These are phyloP conservation scores for Globia sparganii DNA, from an alignment of 2,888 invertebrate genomes.

Conservation along the genomic window DNA sequence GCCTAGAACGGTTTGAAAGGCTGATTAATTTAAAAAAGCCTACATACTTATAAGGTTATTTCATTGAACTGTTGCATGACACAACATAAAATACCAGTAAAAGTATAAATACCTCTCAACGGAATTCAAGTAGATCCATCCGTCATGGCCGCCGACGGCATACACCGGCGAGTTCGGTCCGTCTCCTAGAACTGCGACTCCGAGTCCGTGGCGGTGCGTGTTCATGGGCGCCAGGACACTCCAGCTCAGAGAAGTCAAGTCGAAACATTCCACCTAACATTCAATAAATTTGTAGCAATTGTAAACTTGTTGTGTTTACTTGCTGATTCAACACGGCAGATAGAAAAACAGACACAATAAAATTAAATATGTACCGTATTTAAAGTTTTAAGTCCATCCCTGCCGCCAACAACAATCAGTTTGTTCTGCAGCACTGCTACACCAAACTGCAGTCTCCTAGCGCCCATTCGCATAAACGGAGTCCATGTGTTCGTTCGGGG, in stretches of 20 bases:
- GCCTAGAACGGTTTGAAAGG: too few relatives aligned
- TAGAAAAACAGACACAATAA: neutral
- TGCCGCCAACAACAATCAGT: constrained; percentile 96
- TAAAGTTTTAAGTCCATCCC: constrained; percentile 98
- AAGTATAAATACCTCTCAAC: constrained; percentile 92
- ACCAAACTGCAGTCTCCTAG: constrained; percentile 96
- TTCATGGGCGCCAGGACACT: constrained; percentile 96
- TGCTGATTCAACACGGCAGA: neutral
- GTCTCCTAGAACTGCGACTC: constrained; percentile 94
- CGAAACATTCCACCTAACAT: constrained; percentile 94
- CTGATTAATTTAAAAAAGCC: too few relatives aligned
- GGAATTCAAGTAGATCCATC: constrained; percentile 98
- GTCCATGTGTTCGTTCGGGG: constrained; percentile 95
- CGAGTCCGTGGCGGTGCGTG: constrained; percentile 95
- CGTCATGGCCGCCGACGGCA: constrained; percentile 98
- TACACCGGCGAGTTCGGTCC: constrained; percentile 95
- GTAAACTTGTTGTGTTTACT: too few relatives aligned
- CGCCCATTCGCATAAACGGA: constrained; percentile 94
- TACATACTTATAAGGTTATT: too few relatives aligned
- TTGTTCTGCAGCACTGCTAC: constrained; percentile 96
- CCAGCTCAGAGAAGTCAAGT: constrained; percentile 95
- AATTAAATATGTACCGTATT: constrained; percentile 92
- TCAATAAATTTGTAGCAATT: neutral
- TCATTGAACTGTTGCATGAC: too few relatives aligned
- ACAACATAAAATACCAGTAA: neutral